Conservation (phyloP, 2,888 invertebrate genomes). For the Sphaerophoria taeniata region DNA sequence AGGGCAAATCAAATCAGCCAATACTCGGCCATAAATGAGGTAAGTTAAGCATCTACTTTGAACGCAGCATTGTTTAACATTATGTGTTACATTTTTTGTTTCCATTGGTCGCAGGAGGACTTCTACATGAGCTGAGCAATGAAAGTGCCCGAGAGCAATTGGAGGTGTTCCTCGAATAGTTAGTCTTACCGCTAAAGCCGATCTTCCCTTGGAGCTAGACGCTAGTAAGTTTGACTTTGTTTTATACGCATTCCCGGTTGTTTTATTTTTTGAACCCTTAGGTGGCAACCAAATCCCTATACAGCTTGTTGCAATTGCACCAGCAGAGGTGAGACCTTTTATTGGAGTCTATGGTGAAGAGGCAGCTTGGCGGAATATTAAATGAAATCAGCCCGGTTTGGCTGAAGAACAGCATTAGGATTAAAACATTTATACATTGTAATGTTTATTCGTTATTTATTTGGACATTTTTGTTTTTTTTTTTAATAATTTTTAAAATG, state of each 20-base stretch:
- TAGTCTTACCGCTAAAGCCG: slow-evolving; percentile 98
- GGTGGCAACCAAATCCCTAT: slow-evolving; percentile 82
- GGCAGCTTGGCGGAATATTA: slow-evolving; percentile 75
- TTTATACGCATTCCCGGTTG: background rate
- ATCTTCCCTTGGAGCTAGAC: slow-evolving; percentile 86
- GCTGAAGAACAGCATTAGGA: slow-evolving; percentile 69
- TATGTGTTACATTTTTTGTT: slow-evolving; percentile 22
- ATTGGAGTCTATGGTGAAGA: slow-evolving; percentile 68
- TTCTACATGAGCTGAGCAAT: slow-evolving; percentile 98
- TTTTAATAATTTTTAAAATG: slow-evolving; percentile 64
- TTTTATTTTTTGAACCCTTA: slow-evolving; percentile 42
- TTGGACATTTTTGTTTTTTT: slow-evolving; percentile 47
- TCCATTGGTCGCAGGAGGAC: slow-evolving; percentile 86
- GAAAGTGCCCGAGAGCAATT: slow-evolving; percentile 99
- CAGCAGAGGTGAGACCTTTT: slow-evolving; percentile 53
- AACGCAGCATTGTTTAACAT: too few species aligned
- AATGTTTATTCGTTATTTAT: slow-evolving; percentile 66
- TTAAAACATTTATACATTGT: slow-evolving; percentile 49
- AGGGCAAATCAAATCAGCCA: too few species aligned
- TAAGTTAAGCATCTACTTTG: too few species aligned
- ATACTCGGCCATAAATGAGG: too few species aligned
- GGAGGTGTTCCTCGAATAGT: slow-evolving; percentile 96
- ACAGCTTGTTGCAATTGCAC: slow-evolving; percentile 75
- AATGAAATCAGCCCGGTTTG: slow-evolving; percentile 73
- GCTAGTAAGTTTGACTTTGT: slow-evolving; percentile 78